Percentiles rank a stretch among this genome's conserved stretches.
phyloP scores from a whole-genome alignment of 2,113 vertebrate species.

The Sylvia atricapilla region DNA sequence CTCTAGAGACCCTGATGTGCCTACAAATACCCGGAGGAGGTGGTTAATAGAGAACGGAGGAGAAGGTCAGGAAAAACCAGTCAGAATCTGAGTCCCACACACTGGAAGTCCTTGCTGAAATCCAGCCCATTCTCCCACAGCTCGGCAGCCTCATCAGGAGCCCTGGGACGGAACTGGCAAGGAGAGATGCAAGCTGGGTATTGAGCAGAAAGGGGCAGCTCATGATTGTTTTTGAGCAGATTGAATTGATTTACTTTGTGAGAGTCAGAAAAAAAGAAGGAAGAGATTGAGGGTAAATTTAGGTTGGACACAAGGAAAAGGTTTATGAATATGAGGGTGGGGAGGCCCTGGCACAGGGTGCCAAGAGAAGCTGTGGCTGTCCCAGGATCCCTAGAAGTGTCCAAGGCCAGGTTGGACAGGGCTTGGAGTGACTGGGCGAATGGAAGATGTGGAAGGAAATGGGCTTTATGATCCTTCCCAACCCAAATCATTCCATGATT shows the following conservation, averaged over 20 bases:
- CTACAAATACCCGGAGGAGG: background rate
- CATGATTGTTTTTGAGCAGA: background rate
- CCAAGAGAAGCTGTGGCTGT: background rate
- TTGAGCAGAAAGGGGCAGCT: background rate
- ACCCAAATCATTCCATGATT: background rate
- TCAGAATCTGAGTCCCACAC: background rate
- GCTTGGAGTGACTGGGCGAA: accelerated
- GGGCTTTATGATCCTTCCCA: background rate
- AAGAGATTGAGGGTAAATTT: background rate
- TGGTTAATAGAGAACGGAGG: background rate
- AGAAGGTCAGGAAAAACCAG: background rate
- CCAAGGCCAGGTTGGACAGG: accelerated
- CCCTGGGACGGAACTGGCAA: background rate
- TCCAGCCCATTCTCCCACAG: background rate
- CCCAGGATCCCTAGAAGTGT: background rate
- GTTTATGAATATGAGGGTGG: background rate
- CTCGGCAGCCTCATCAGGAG: background rate
- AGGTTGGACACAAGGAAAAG: background rate
- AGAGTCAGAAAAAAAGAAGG: background rate
- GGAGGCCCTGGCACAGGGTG: accelerated
- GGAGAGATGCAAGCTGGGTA: background rate
- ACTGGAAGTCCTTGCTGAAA: background rate
- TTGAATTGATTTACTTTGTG: background rate
- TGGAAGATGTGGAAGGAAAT: background rate
- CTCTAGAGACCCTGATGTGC: background rate